phyloP scores from a whole-genome alignment of 2,888 invertebrate species.

The Eupithecia centaureata region DNA sequence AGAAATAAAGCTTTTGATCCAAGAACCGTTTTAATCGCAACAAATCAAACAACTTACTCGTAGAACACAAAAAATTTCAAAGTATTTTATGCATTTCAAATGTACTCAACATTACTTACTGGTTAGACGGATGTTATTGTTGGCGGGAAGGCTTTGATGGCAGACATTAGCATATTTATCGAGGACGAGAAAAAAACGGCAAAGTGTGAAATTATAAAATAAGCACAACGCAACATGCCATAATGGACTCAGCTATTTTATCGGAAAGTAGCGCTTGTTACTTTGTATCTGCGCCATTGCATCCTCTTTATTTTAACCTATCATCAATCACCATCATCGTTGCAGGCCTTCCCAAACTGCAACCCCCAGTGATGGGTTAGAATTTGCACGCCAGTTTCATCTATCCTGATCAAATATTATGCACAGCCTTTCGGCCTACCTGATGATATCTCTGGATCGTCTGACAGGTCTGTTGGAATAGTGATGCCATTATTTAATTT shows the following conservation, averaged over 20 bases:
- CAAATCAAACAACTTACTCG: background rate
- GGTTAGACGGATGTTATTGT: background rate
- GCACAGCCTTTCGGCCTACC: no score
- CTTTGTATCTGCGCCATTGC: background rate
- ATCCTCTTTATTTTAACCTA: no score
- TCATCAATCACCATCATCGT: no score
- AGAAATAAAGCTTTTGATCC: background rate
- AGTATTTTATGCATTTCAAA: no score
- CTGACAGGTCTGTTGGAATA: no score
- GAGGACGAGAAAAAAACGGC: slow-evolving; percentile 29
- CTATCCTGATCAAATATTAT: no score
- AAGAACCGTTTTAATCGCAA: background rate
- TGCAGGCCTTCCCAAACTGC: no score
- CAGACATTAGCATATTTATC: slow-evolving; percentile 38
- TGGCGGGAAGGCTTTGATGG: slow-evolving; percentile 21
- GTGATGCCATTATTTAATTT: no score
- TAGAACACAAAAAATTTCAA: no score
- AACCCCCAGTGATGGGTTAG: no score
- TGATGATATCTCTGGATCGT: no score
- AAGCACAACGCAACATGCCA: slow-evolving; percentile 21
- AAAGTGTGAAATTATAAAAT: slow-evolving; percentile 32
- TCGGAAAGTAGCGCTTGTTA: slow-evolving; percentile 5
- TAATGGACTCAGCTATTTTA: slow-evolving; percentile 14
- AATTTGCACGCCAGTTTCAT: no score
- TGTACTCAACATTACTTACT: background rate